Evolutionary conservation across 2,113 vertebrate species (phyloP), one percentile per base, ranked within the genome.

Genomic region (Delphinapterus leucas): DNA sequence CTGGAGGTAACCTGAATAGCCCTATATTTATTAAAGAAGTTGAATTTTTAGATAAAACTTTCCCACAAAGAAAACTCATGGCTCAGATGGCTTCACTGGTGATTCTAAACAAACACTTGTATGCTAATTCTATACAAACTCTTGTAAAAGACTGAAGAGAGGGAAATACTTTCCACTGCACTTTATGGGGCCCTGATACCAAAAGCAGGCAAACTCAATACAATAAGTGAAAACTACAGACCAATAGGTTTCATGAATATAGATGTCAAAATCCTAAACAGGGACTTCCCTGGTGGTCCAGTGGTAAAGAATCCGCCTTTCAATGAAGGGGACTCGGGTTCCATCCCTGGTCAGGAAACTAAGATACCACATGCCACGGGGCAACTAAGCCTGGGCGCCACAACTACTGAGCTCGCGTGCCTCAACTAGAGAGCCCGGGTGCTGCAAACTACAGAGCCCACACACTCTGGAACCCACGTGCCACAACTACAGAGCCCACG

Each of bases 201-300:
- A 87, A 90, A 88, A 80, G 9, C 28, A 67, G 79, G 71, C 49
- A 88, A 80, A 93, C 20, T 61, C 60, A 84, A 79, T 60, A 83
- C 36, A 92, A 55, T 58, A 58, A 83, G 65, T 74, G 70, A 60
- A 97, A 96, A 94, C 53, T 38, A 73, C 12, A 73, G 31, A 67
- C 23, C 55, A 84, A n/a, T 4, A 74, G 80, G 73, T 9, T 60
- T 90, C 23, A 86, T 8, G 4, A 88, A 65, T 18, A 87, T 3
- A 23, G 63, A 83, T n/a, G 47, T 26, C 73, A 90, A 90, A 90
- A 87, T 96, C 82, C 65, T 65, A 70, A 85, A 83, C 28, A 81
- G 53, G 53, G 53, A 17, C 15, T 53, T 53, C 15, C 53, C 15
- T 17, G 53, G 15, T 53, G 53, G 53, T 53, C 53, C 15, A 53